A percentile compares a stretch with the other conserved stretches of the same genome.
These are phyloP conservation scores for Yponomeuta evonymella DNA, from an alignment of 2,888 invertebrate genomes.

Conservation along the genomic window DNA sequence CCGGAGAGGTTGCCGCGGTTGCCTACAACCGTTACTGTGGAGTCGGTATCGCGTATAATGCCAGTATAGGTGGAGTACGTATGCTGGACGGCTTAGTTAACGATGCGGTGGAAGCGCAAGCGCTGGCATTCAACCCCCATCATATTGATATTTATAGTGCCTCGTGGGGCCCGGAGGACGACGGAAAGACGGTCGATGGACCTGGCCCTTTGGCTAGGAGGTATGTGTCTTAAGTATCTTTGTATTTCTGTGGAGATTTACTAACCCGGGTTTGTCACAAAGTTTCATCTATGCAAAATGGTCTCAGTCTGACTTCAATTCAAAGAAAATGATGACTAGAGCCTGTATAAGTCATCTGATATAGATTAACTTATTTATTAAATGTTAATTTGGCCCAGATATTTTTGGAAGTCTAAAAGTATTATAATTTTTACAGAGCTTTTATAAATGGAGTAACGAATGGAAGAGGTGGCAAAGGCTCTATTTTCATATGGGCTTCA, in stretches of 20 bases:
- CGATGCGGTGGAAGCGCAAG: conserved; percentile 95
- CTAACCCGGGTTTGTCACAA: no score
- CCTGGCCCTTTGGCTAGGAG: conserved; percentile 92
- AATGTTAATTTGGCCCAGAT: no score
- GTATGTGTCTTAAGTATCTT: conserved; percentile 31
- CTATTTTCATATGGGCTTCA: conserved; percentile 98
- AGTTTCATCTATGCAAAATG: no score
- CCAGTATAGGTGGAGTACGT: conserved; percentile 96
- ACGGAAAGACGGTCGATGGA: conserved; percentile 97
- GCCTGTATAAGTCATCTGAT: no score
- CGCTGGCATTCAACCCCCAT: conserved; percentile 92
- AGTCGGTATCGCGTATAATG: conserved; percentile 97
- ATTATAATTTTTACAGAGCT: conserved; percentile 76
- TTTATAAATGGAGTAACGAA: conserved; percentile 95
- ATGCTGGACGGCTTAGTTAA: conserved; percentile 99
- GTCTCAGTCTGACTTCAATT: no score
- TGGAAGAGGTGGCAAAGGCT: conserved; percentile 94
- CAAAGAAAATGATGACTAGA: no score
- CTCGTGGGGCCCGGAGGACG: conserved; percentile 98
- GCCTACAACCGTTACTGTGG: conserved; percentile 98
- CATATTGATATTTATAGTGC: conserved; percentile 98
- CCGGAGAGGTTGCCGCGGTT: conserved; percentile 97
- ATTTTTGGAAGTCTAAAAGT: neutral
- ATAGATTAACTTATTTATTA: neutral
- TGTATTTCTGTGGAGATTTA: no score